Base-by-base conservation (phyloP, 2,888 invertebrate species). In the Epiblema foenella region DNA sequence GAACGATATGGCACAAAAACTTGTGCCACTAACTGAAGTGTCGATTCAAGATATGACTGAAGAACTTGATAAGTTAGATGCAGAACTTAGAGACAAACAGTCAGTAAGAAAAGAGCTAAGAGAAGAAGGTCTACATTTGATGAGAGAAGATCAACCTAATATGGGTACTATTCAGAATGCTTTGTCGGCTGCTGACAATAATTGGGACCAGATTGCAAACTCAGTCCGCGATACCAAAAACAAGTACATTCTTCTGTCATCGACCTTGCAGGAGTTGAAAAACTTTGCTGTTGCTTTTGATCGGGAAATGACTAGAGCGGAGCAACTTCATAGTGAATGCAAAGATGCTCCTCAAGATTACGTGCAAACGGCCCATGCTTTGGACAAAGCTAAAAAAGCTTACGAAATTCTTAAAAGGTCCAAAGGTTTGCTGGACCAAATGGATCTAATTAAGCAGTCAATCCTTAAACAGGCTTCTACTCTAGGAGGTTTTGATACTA, bases 141-240 rank as follows among this genome's bases (percentile, higher is more conserved):
- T 98, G 95, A 95, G 96, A 82, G 96, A 97, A 90, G 96, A 98
- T 88, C 96, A 97, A 81, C 95, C 95, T 65, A 97, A 97, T 77
- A 96, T 97, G 87, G 95, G 96, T 0, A 95, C 95, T 0, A 96
- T 98, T 73, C 98, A 98, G 87, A 96, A 96, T 77, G 95, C 96
- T 59, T 88, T 98, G 0, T 94, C 97, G 0, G 95, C 96, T 0
- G 95, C 97, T 54, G 98, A 98, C 81, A 95, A 96, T 68, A 96
- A 96, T 76, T 98, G 97, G 95, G 97, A 97, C 83, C 96, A 96
- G 85, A 92, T 97, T 0, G 96, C 96, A 65, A 96, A 97, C 76
- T 94, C 95, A 66, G 95, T 98, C 24, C 94, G 95, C 68, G 96
- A 97, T 72, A 95, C 96, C 69, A 96, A 96, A 79, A 95, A 96